A percentile compares a stretch with the other conserved stretches of the same genome.
phyloP scores from a whole-genome alignment of 2,797 vertebrate genomes.

The Enteromius thamalakanensis region DNA sequence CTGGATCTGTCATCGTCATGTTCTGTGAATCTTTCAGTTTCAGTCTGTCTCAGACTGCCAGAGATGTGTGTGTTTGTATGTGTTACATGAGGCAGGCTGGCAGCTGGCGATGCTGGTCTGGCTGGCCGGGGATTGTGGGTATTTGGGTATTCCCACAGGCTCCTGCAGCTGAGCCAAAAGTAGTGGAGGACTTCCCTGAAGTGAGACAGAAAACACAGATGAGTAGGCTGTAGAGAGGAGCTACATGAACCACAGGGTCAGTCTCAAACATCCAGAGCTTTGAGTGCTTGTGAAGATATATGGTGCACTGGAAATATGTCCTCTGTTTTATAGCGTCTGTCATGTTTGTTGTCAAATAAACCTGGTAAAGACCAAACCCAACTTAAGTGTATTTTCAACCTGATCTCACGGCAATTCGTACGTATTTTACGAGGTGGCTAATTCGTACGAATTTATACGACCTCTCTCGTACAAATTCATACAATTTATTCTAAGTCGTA shows the following conservation, averaged over 20 bases:
- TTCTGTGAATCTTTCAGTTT: not conserved
- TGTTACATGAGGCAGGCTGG: slow-evolving; percentile 6
- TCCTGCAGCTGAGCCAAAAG: slow-evolving; percentile 44
- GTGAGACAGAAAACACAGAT: slow-evolving; percentile 27
- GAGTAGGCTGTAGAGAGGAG: slow-evolving; percentile 2
- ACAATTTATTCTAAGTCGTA: too few species aligned
- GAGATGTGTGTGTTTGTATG: not conserved
- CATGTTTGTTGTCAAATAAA: not conserved
- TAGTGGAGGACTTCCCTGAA: slow-evolving; percentile 38
- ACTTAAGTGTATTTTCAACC: not conserved
- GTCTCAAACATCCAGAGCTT: slow-evolving; percentile 6
- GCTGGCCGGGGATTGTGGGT: slow-evolving; percentile 28
- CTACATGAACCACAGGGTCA: slow-evolving; percentile 4
- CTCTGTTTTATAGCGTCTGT: not conserved
- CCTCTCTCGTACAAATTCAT: too few species aligned
- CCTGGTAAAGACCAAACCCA: not conserved
- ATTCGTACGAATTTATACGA: too few species aligned
- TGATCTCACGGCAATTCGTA: too few species aligned
- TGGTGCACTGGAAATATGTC: not conserved
- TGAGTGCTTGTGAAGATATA: not conserved
- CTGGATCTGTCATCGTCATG: not conserved
- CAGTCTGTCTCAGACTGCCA: not conserved
- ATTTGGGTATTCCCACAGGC: slow-evolving; percentile 33
- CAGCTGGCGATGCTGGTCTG: slow-evolving; percentile 31
- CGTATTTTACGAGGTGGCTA: too few species aligned